A percentile compares a stretch with the other conserved stretches of the same genome.
These are phyloP conservation scores for Perithous albicinctus DNA, from an alignment of 2,888 invertebrate species.

Conservation along the genomic window DNA sequence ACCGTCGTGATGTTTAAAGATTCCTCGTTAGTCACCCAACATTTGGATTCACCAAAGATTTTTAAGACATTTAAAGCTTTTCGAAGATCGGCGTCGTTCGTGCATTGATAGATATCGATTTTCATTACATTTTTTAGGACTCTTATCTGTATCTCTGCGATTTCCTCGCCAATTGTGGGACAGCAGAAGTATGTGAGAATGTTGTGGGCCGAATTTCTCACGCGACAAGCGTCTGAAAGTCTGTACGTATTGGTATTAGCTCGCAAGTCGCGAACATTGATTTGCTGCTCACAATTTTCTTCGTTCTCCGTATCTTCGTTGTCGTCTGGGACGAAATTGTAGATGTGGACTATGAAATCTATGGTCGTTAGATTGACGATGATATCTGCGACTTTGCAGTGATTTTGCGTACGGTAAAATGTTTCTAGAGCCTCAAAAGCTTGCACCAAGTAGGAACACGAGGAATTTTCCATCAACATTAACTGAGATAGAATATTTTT, in stretches of 20 bases:
- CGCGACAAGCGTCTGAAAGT: slow-evolving; percentile 61
- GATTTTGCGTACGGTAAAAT: slow-evolving; percentile 72
- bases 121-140: slow-evolving; percentile 76
- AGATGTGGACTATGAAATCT: slow-evolving; percentile 70
- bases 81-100: slow-evolving; percentile 72
- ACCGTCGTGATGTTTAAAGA: slow-evolving; percentile 76
- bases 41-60: slow-evolving; percentile 73
- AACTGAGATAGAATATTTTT: slow-evolving; percentile 5
- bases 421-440: slow-evolving; percentile 69
- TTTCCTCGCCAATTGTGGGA: slow-evolving; percentile 66
- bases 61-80: slow-evolving; percentile 81
- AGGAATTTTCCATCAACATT: neutral
- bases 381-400: slow-evolving; percentile 68
- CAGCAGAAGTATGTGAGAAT: slow-evolving; percentile 77
- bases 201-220: slow-evolving; percentile 74
- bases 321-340: slow-evolving; percentile 65
- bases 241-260: neutral
- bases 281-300: slow-evolving; percentile 19
- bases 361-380: slow-evolving; percentile 70
- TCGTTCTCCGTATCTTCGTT: slow-evolving; percentile 42
- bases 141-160: slow-evolving; percentile 70
- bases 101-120: slow-evolving; percentile 73
- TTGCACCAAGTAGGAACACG: slow-evolving; percentile 49
- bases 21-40: slow-evolving; percentile 72
- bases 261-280: slow-evolving; percentile 6